phyloP scores from a whole-genome alignment of 2,797 vertebrate species.

The Aratinga solstitialis region DNA sequence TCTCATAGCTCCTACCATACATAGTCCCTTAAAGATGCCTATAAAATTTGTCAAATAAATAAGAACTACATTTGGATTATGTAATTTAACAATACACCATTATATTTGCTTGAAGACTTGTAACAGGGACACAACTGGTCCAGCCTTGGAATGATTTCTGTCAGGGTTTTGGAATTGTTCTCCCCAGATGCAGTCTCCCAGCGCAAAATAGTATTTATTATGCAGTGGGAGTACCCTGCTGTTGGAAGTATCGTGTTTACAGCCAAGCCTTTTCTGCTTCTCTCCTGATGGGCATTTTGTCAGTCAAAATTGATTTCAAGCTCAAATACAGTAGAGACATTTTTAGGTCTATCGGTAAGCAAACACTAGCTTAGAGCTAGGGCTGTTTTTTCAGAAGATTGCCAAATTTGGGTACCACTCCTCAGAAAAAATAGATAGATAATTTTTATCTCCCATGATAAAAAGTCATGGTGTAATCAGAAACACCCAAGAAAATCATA shows the following conservation, averaged over 20 bases:
- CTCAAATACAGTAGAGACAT: neutral
- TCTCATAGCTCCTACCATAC: neutral
- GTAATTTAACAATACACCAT: neutral
- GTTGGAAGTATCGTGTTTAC: neutral
- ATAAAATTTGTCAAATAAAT: neutral
- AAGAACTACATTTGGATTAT: neutral
- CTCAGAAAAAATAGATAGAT: neutral
- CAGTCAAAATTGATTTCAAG: neutral
- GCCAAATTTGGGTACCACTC: neutral
- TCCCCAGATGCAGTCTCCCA: fast-evolving
- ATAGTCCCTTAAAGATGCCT: neutral
- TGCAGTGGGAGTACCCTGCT: neutral
- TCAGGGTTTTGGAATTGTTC: neutral
- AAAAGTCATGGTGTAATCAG: fast-evolving
- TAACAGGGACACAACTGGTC: neutral
- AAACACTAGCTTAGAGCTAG: neutral
- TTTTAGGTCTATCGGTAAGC: neutral
- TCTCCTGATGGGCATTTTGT: neutral
- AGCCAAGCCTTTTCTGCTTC: neutral
- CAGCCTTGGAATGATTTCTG: neutral
- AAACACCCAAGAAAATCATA: neutral
- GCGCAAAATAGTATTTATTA: neutral
- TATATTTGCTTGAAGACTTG: neutral
- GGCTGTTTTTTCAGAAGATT: neutral
- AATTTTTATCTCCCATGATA: neutral